Evolutionary conservation across 2,113 vertebrate genomes (phyloP), one percentile per base, ranked within the genome.

Genomic region (Pionites leucogaster): DNA sequence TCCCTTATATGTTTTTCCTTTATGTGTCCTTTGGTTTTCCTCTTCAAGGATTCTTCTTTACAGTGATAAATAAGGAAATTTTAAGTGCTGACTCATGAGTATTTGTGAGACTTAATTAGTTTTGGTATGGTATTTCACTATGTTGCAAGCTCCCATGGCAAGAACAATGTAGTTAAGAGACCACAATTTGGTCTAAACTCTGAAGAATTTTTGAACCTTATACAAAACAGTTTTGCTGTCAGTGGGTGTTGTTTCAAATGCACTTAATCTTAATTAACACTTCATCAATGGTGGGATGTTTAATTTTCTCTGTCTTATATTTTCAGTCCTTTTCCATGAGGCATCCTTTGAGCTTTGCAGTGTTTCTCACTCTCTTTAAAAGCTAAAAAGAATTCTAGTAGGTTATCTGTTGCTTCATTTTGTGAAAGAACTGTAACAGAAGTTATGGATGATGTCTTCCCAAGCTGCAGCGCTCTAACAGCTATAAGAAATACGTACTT

Each of bases 351-450:
- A 90, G n/a, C 17, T 53, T 72, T 20, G 33, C 42, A 70, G 29
- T 71, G 55, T 35, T 95, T 50, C 72, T 96, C 29, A 16, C 46
- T 57, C 86, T 91, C 86, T 63, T 42, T 35, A 90, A 95, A 88
- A 86, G 23, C 20, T 53, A 55, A 35, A 23, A 57, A 31, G 52
- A 44, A 75, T 92, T 85, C 77, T 37, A n/a, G 37, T 18, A 64
- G 63, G 13, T 29, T 29, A 64, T 16, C 37, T 41, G 52, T 72
- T 4, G 8, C 88, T 92, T 85, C 49, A 69, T 93, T 94, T 67
- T 79, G 27, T 55, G 33, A 19, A 64, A 53, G 37, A 80, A 87
- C 9, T 62, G 60, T 44, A 91, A 68, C 25, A 17, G 63, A 88
- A 52, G 17, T 89, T 90, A 59, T 23, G 39, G 20, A 68, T 88